phyloP scores from a whole-genome alignment of 2,888 invertebrate genomes.

The Ichneumon xanthorius region DNA sequence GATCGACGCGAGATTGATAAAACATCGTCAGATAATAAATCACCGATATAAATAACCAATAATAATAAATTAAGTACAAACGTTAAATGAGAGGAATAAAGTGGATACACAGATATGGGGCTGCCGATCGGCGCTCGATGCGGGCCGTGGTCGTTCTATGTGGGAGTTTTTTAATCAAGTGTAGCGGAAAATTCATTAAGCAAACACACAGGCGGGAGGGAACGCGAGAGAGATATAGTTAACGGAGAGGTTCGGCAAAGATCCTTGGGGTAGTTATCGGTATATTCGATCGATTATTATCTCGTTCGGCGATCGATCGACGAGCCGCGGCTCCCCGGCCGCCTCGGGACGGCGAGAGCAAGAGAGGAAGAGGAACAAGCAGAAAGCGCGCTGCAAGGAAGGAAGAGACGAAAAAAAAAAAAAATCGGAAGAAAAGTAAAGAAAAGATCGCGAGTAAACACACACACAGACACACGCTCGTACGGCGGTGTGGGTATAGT shows the following conservation, averaged over 20 bases:
- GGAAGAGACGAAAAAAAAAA: constrained; percentile 20
- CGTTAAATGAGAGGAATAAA: constrained; percentile 18
- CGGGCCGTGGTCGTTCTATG: constrained; percentile 10
- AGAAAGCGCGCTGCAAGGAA: constrained; percentile 27
- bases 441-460: constrained; percentile 29
- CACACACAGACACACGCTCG: not conserved
- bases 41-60: constrained; percentile 57
- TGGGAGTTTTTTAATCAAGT: constrained; percentile 62
- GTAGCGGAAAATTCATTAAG: constrained; percentile 57
- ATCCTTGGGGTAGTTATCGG: constrained; percentile 49
- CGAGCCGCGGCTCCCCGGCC: constrained; percentile 20
- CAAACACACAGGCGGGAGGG: constrained; percentile 26
- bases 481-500: not conserved
- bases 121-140: constrained; percentile 21
- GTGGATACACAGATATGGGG: not conserved
- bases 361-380: constrained; percentile 35
- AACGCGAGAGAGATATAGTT: constrained; percentile 1
- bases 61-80: constrained; percentile 58
- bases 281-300: constrained; percentile 66
- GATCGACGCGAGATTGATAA: constrained; percentile 52
- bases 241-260: not conserved
- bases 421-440: not conserved
- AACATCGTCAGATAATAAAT: constrained; percentile 50
- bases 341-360: constrained; percentile 32
- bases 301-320: constrained; percentile 56